These are phyloP conservation scores for Anolis carolinensis DNA, from an alignment of 2,113 vertebrate species.

Conservation along the genomic window DNA sequence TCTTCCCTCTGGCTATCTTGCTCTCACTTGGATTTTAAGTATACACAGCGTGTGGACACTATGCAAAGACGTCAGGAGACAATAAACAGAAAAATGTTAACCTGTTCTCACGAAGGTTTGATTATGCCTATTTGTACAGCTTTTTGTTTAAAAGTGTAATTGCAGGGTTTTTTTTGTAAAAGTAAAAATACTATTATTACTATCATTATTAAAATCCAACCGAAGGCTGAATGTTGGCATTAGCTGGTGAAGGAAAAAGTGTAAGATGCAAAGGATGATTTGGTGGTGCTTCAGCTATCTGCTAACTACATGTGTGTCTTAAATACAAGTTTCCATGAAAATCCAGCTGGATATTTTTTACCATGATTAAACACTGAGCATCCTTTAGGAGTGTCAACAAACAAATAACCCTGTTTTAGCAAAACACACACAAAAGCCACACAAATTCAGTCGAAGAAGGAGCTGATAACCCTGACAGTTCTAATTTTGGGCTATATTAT, in stretches of 20 bases:
- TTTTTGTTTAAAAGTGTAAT: conserved; percentile 74
- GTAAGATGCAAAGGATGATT: conserved; percentile 37
- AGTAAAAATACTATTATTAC: conserved; percentile 71
- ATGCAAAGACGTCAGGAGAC: conserved; percentile 77
- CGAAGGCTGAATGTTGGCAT: conserved; percentile 77
- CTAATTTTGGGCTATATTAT: conserved; percentile 10
- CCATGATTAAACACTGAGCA: not conserved
- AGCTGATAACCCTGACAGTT: conserved; percentile 31
- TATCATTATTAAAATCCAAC: conserved; percentile 68
- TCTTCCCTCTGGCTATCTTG: conserved; percentile 74
- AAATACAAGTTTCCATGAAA: not conserved
- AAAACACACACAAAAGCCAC: conserved; percentile 27
- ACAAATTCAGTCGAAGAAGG: conserved; percentile 26
- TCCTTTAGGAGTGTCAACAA: conserved; percentile 35
- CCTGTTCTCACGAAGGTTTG: conserved; percentile 75
- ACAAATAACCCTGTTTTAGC: conserved; percentile 28
- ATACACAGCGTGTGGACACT: conserved; percentile 72
- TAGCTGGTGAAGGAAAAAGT: conserved; percentile 55
- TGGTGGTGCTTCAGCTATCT: conserved; percentile 19
- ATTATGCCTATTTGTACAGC: conserved; percentile 80
- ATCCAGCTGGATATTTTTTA: not conserved
- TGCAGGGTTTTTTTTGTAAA: conserved; percentile 71
- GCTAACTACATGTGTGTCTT: conserved; percentile 5
- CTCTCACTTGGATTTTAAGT: conserved; percentile 76
- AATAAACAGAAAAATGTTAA: conserved; percentile 82